These are phyloP conservation scores for Drosophila repleta DNA, from an alignment of 1,140 invertebrate genomes.

Conservation along the genomic window DNA sequence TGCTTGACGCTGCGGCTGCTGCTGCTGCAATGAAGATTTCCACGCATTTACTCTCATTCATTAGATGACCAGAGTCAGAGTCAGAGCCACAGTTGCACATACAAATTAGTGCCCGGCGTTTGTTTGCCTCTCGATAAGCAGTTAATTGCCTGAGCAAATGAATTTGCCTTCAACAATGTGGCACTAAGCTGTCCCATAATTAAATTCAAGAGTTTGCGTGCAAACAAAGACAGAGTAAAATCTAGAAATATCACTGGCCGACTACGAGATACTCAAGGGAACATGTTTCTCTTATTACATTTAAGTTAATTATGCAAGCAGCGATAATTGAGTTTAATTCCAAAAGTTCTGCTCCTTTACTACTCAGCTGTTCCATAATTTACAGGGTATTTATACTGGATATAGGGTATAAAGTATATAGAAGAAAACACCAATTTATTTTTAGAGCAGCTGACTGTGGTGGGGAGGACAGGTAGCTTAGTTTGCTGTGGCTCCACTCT, in stretches of 20 bases:
- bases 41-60: slow-evolving; percentile 21
- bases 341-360: neutral
- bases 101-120: slow-evolving; percentile 3
- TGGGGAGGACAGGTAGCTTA: neutral
- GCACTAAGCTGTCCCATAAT: slow-evolving; percentile 25
- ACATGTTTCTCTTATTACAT: neutral
- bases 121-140: slow-evolving; percentile 37
- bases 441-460: slow-evolving; percentile 22
- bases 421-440: slow-evolving; percentile 26
- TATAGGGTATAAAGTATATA: too few relatives aligned
- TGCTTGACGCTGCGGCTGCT: too few relatives aligned
- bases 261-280: slow-evolving; percentile 7
- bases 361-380: neutral
- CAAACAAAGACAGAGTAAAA: slow-evolving; percentile 1
- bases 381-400: slow-evolving; percentile 16
- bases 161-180: slow-evolving; percentile 25
- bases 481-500: neutral
- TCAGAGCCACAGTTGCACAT: neutral
- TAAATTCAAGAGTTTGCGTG: slow-evolving; percentile 18
- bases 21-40: slow-evolving; percentile 21
- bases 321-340: too few relatives aligned
- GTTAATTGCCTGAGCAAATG: slow-evolving; percentile 38
- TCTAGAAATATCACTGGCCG: neutral
- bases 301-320: too few relatives aligned
- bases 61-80: slow-evolving; percentile 4